Base-by-base conservation (phyloP, 2,888 invertebrate species). In the Pinctada fucata region DNA sequence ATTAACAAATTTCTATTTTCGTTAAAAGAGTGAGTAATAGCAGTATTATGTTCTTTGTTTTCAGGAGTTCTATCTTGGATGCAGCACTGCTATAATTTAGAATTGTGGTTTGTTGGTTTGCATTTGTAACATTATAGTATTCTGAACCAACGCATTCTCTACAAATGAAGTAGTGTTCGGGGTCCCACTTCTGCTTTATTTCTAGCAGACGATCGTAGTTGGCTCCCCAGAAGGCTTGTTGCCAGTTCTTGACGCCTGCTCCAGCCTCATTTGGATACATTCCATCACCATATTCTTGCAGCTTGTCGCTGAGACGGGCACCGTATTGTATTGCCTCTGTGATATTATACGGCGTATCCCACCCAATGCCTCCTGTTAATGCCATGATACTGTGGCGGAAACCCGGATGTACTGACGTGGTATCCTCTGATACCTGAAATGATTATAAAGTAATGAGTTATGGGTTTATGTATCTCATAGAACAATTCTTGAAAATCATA, bases 91-190 rank as follows among this genome's bases (percentile, higher is more conserved):
- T 31, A 31, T 31, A 31, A 31, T 31, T 31, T 31, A 31, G 31
- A 31, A 31, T 31, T 31, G 31, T 31, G 31, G 31, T 31, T 31
- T 31, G 31, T 31, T 31, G 31, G 31, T 31, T 31, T 31, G 31
- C 31, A 31, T 31, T 31, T 31, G 31, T 31, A 31, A 31, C 31
- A 31, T 31, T 31, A 31, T 63, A 48, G 70, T 50, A 51, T 13
- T 86, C 84, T 3, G 86, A 88, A 3, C 86, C 86, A 6, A 88
- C 88, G 52, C 88, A 88, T 63, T 88, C 83, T 16, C 82, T 79
- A 58, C 88, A 88, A 49, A 83, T 83, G 75, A 88, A 85, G 72
- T 85, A 83, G 70, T 87, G 84, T n/a, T 82, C 80, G 1, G 86
- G 85, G 76, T 88, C 87, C 72, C 83, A 88, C 6, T 71, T 31